Conservation (phyloP, 2,113 vertebrate species). For the Paramisgurnus dabryanus region DNA sequence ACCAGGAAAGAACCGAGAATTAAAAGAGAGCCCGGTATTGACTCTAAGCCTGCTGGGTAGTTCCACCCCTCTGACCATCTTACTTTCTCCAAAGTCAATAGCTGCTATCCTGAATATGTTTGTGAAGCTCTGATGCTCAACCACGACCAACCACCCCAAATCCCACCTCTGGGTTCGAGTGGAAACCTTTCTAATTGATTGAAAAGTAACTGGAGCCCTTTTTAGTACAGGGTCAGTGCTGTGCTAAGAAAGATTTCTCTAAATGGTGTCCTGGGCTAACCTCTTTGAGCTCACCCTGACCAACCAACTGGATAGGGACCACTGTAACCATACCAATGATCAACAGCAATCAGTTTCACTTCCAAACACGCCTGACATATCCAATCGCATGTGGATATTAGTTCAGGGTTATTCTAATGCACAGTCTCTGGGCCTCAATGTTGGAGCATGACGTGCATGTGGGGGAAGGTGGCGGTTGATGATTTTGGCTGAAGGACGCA, state of each 20-base stretch:
- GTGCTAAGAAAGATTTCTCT: slow-evolving; percentile 34
- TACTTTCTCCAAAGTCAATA: slow-evolving; percentile 52
- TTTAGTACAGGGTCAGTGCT: slow-evolving; percentile 16
- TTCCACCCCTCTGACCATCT: slow-evolving; percentile 8
- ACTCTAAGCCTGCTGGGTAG: neutral
- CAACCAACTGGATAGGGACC: slow-evolving; percentile 28
- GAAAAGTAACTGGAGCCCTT: slow-evolving; percentile 32
- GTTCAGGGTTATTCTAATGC: slow-evolving; percentile 16
- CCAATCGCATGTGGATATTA: slow-evolving; percentile 23
- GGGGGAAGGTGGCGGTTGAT: slow-evolving; percentile 41
- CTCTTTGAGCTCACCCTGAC: slow-evolving; percentile 14
- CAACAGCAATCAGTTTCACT: slow-evolving; percentile 26
- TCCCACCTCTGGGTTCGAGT: slow-evolving; percentile 35
- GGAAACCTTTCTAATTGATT: slow-evolving; percentile 46
- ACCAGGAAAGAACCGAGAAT: neutral
- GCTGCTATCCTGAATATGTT: slow-evolving; percentile 34
- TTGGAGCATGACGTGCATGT: slow-evolving; percentile 35
- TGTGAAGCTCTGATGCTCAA: slow-evolving; percentile 28
- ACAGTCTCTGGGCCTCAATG: slow-evolving; percentile 25
- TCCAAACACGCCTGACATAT: slow-evolving; percentile 25
- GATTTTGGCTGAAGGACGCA: slow-evolving; percentile 40
- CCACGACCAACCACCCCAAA: slow-evolving; percentile 12
- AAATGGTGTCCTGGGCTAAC: slow-evolving; percentile 39
- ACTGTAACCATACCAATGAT: slow-evolving; percentile 21
- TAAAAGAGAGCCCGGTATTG: neutral